Base-by-base conservation (phyloP, 2,113 vertebrate genomes). In the Echinops telfairi region DNA sequence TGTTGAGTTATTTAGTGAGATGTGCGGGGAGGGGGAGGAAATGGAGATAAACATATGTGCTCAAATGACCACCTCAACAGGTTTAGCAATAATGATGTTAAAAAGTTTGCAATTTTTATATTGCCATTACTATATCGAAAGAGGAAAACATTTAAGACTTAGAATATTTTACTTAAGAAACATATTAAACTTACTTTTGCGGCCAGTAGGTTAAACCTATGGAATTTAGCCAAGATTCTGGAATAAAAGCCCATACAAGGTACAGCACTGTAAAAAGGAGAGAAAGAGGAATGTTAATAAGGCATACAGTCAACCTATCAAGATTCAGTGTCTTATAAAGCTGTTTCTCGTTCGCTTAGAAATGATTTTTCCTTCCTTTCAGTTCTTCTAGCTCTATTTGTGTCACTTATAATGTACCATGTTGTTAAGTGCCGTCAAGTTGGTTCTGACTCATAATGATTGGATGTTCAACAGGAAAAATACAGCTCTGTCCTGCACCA, bases 191-290 rank as follows among this genome's bases (percentile, higher is more conserved):
- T 98, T 98, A 99, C 99, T 99, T 99, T 97, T 99, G 99, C 97
- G 99, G 99, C 99, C 99, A 99, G 91, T 99, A 99, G 2, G 99
- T 99, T 83, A 99, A 98, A 78, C 99, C 99, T 92, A 99, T 36
- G 7, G 98, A 99, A 95, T 99, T 98, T 6, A 99, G 98, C 99
- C 99, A 99, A 53, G 98, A 97, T 78, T 99, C 99, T 3, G 99
- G 99, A 97, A 99, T 11, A 14, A 98, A 99, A 4, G 99, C 99
- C 99, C 99, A 99, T n/a, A 99, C 97, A 10, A 99, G 98, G 93
- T 99, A 99, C 8, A 99, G 91, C 88, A 98, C 99, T 99, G 93
- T 64, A 90, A 60, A 62, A 76, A 57, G 77, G 19, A 22, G 82
- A n/a, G 40, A 62, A 22, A 81, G 25, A 53, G 40, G 68, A 23